Conservation (phyloP, 2,888 invertebrate genomes). For the Neuroscelio doddi region DNA sequence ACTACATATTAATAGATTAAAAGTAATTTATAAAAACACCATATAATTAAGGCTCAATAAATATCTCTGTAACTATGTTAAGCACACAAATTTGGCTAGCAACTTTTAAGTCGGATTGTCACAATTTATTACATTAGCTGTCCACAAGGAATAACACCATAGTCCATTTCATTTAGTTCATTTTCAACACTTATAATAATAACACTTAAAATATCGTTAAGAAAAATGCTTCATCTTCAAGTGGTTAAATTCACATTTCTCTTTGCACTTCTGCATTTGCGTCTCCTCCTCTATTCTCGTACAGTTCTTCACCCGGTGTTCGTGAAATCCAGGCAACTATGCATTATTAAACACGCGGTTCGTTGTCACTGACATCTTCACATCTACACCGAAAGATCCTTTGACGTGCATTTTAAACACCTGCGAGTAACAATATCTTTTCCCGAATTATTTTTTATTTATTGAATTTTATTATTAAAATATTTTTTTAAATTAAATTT, state of each 20-base stretch:
- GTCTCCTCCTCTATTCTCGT: not conserved
- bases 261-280: not conserved
- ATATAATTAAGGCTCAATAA: slow-evolving; percentile 61
- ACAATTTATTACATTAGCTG: not conserved
- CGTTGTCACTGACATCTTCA: slow-evolving; percentile 2
- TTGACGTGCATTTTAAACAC: too few relatives aligned
- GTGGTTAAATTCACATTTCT: not conserved
- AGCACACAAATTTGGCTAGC: slow-evolving; percentile 70
- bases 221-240: not conserved
- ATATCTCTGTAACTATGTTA: slow-evolving; percentile 70
- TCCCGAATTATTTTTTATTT: too few relatives aligned
- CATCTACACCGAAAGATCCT: not conserved
- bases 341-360: not conserved
- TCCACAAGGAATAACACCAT: not conserved
- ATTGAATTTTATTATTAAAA: too few relatives aligned
- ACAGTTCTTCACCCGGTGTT: not conserved
- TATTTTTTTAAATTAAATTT: too few relatives aligned
- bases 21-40: slow-evolving; percentile 30
- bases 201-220: too few relatives aligned
- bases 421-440: too few relatives aligned
- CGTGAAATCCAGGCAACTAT: slow-evolving; percentile 1
- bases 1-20: slow-evolving; percentile 37
- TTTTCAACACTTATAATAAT: slow-evolving; percentile 4
- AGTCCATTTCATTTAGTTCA: not conserved
- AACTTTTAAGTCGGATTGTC: slow-evolving; percentile 52